A percentile compares a stretch with the other conserved stretches of the same genome.
phyloP scores from a whole-genome alignment of 1,140 invertebrate species.

The Augochlora pura region DNA sequence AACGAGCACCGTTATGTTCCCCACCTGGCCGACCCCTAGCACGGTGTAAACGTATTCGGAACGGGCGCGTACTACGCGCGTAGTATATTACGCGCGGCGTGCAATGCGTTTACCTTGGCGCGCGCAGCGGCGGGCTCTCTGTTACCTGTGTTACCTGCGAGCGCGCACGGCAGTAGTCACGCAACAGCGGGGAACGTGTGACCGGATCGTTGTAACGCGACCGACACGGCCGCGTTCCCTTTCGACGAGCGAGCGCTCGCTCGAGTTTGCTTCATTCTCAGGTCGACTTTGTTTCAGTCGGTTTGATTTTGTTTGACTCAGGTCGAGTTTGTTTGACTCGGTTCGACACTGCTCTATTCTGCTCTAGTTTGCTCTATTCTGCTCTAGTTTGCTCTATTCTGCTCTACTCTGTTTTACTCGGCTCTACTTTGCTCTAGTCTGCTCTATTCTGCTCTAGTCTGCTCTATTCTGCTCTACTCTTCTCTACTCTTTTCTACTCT shows the following conservation, averaged over 20 bases:
- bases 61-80: constrained; percentile 36
- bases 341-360: no score
- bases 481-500: no score
- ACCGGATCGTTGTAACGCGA: constrained; percentile 14
- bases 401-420: no score
- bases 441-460: no score
- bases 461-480: no score
- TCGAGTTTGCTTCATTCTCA: no score
- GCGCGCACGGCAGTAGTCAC: constrained; percentile 22
- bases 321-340: no score
- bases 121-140: constrained; percentile 9
- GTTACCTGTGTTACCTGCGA: constrained; percentile 26
- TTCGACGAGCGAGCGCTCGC: background rate
- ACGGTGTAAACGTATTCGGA: constrained; percentile 33
- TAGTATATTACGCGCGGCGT: constrained; percentile 40
- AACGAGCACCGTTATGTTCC: constrained; percentile 63
- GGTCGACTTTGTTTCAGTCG: no score
- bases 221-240: constrained; percentile 15
- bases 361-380: no score
- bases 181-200: constrained; percentile 40
- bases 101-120: constrained; percentile 54
- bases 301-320: no score
- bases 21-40: constrained; percentile 19
- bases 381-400: no score
- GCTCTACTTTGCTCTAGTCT: no score